These are phyloP conservation scores for Coleophora deauratella DNA, from an alignment of 2,888 invertebrate genomes.

Conservation along the genomic window DNA sequence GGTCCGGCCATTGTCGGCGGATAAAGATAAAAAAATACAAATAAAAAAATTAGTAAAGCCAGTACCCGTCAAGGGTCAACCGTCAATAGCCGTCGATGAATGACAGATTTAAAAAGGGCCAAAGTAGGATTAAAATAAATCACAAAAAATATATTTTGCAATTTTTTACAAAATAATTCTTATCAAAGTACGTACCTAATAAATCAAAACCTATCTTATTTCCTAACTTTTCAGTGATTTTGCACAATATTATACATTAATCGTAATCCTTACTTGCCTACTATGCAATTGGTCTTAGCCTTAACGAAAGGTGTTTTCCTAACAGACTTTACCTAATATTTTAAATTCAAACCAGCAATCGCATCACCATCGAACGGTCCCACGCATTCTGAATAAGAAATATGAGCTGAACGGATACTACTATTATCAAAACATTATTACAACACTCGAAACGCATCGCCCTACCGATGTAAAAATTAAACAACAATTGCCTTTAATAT, in stretches of 20 bases:
- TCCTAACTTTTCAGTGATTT: too few species aligned
- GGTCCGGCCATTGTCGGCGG: constrained; percentile 54
- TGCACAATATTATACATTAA: too few species aligned
- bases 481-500: constrained; percentile 75
- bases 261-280: too few species aligned
- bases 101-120: constrained; percentile 40
- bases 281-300: background rate
- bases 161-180: too few species aligned
- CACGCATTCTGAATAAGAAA: constrained; percentile 73
- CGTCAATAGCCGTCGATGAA: constrained; percentile 50
- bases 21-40: constrained; percentile 39
- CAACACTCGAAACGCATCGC: constrained; percentile 68
- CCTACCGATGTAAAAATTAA: constrained; percentile 71
- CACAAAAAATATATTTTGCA: too few species aligned
- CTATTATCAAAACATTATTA: constrained; percentile 75
- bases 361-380: constrained; percentile 35
- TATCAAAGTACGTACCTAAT: too few species aligned
- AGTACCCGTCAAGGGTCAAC: constrained; percentile 55
- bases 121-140: constrained; percentile 8
- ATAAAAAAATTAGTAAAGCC: constrained; percentile 44
- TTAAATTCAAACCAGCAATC: constrained; percentile 45
- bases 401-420: constrained; percentile 70
- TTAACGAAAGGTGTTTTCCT: constrained; percentile 44
- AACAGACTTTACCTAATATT: constrained; percentile 40
- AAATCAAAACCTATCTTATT: too few species aligned